Evolutionary conservation across 2,888 invertebrate species (phyloP), one percentile per base, ranked within the genome.

Genomic region (Amiota minor): DNA sequence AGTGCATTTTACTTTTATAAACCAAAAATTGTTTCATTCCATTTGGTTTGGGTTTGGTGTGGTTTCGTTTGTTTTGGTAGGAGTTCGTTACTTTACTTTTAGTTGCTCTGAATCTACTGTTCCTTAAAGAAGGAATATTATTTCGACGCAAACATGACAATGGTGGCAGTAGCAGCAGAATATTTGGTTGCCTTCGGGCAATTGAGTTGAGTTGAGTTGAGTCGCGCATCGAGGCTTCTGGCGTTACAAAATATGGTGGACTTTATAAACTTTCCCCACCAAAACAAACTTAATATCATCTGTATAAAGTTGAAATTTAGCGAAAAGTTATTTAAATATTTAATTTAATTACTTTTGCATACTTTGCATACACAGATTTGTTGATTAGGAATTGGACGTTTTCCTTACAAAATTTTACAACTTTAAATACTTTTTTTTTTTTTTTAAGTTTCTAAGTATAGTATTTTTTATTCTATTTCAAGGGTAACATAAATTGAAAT

Each of bases 1-100:
- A 68, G 67, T 68, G 50, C 50, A 68, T 18, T 68, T 68, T 53
- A 68, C 67, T 68, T 68, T 68, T 68, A 68, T 53, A 53, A 65
- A 65, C 65, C 47, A 59, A 59, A 16, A 16, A 59, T 16, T 16
- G 53, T 35, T 35, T 35, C 35, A 35, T 35, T 35, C 35, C 35
- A n/a, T 53, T 53, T 12, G 6, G 53, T 53, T 53, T 12, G n/a
- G n/a, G 53, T 53, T 53, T 18, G 14, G 35, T 62, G 45, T 62
- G 12, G 35, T 23, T 62, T 20, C 62, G 62, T 16, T 61, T 61
- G 23, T 10, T 62, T 62, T 62, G 45, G 35, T 62, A 45, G 35
- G 35, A 62, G 62, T 35, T 14, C n/a, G 53, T 16, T 16, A 59
- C 20, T 59, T 9, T 59, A 18, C 18, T 59, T n/a, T 16, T 59